phyloP scores from a whole-genome alignment of 2,797 vertebrate genomes.

The Gallinago solitaria region DNA sequence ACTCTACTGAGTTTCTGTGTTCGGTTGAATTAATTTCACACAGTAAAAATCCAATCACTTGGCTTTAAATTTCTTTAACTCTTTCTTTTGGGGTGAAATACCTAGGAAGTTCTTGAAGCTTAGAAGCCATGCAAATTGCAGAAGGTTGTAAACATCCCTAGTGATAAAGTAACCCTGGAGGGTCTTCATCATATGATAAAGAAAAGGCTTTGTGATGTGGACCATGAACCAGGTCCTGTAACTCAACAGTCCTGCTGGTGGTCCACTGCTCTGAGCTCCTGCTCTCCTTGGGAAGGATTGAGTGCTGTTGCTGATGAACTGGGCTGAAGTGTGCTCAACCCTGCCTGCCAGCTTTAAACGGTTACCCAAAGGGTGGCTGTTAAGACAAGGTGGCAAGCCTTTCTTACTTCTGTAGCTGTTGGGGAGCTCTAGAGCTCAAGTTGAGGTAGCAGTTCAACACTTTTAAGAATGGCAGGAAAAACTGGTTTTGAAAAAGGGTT shows the following conservation, averaged over 20 bases:
- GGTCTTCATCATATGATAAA: not conserved
- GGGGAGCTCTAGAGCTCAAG: not conserved
- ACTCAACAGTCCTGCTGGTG: not conserved
- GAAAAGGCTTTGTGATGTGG: not conserved
- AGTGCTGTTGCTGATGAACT: not conserved
- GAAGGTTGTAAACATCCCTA: not conserved
- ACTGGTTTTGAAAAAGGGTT: not conserved
- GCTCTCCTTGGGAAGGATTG: rapidly evolving
- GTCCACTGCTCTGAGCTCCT: not conserved
- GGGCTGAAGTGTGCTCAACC: not conserved
- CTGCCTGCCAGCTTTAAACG: not conserved
- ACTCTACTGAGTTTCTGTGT: not conserved
- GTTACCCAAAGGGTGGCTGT: not conserved
- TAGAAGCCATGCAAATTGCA: not conserved
- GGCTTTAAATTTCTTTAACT: not conserved
- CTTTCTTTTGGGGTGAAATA: not conserved
- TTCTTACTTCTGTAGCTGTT: not conserved
- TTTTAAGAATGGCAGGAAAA: not conserved
- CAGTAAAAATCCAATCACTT: not conserved
- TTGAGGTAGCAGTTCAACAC: not conserved
- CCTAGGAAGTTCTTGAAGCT: not conserved
- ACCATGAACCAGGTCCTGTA: rapidly evolving
- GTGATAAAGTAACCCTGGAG: not conserved
- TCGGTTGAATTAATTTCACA: not conserved
- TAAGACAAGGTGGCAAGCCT: not conserved